Evolutionary conservation across 2,113 vertebrate species (phyloP), one percentile per base, ranked within the genome.

Genomic region (Muntiacus muntjak): DNA sequence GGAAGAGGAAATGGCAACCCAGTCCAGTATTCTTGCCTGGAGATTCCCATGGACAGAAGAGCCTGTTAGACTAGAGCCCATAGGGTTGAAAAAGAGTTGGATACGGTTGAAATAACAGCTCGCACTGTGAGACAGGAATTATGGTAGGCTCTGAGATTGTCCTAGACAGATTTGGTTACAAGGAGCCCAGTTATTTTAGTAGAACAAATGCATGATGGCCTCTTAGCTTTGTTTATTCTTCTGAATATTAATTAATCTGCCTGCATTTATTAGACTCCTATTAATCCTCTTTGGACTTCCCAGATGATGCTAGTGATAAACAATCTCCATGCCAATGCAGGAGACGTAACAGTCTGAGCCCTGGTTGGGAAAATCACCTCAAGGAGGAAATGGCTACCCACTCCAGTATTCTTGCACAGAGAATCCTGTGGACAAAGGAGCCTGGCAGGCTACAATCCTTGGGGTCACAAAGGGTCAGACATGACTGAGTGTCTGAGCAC

Each of bases 191-290:
- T 92, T 92, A 62, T 78, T 97, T 91, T 45, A 84, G 33, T 64
- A 94, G n/a, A 82, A 88, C 26, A 79, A 88, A 23, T 3, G 14
- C 55, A 17, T 36, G 30, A 71, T 36, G 67, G 78, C 47, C 50
- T 93, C 55, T 83, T 97, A 78, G 33, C 7, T 97, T 91, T 93
- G 43, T 74, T 94, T 93, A 95, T 85, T 94, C 57, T 89, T 5
- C 26, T 89, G 36, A 71, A 84, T 95, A 86, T 86, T 91, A 87
- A 84, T 81, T 78, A 47, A 58, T 60, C 6, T 15, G 57, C 33
- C 28, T 62, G 15, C 17, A 76, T 89, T 52, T 2, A 47, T 96
- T 92, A 64, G 26, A 28, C 36, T 55, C 33, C 7, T 84, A 52
- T 94, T 94, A 91, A 88, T 86, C 64, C 43, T 94, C 58, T 76